Evolutionary conservation across 2,888 invertebrate species (phyloP).

Genomic region (Tinea semifulvella): DNA sequence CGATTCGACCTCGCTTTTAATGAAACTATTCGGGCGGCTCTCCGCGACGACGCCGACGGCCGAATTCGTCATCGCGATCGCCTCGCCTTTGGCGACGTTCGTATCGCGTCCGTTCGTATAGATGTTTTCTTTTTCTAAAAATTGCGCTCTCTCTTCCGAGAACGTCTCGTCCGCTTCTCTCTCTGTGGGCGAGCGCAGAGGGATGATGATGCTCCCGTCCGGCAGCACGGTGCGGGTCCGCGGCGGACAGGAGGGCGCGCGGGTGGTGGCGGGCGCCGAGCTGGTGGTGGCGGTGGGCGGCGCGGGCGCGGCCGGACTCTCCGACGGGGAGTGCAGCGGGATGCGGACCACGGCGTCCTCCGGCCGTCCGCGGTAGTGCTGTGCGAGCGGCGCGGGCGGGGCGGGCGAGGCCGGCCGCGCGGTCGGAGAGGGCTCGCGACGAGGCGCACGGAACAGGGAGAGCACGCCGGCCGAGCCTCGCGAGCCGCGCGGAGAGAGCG

Average conservation of each 20-base stretch:
- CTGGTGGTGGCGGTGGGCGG: constrained; percentile 30
- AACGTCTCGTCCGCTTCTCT: constrained; percentile 18
- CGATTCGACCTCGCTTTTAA: not conserved
- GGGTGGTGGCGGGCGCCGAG: constrained; percentile 29
- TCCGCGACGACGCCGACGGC: not conserved
- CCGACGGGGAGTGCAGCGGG: constrained; percentile 78
- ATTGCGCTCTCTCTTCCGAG: constrained; percentile 14
- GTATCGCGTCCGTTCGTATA: not conserved
- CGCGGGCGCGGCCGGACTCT: constrained; percentile 43
- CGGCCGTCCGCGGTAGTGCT: constrained; percentile 68
- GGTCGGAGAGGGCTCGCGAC: constrained; percentile 32
- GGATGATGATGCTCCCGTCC: constrained; percentile 68
- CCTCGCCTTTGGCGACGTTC: not conserved
- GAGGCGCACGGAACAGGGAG: constrained; percentile 65
- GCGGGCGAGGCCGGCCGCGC: constrained; percentile 38
- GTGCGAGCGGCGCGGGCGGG: constrained; percentile 25
- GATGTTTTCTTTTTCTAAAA: not conserved
- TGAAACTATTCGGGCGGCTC: not conserved
- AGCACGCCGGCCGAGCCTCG: constrained; percentile 53
- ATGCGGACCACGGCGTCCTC: constrained; percentile 74
- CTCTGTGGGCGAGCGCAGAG: constrained; percentile 59
- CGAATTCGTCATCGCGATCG: no score
- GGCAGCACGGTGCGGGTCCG: constrained; percentile 49
- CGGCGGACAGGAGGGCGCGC: constrained; percentile 36
- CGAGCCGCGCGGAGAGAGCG: constrained; percentile 44